Conservation (phyloP, 2,888 invertebrate genomes). For the Eupithecia abbreviata region DNA sequence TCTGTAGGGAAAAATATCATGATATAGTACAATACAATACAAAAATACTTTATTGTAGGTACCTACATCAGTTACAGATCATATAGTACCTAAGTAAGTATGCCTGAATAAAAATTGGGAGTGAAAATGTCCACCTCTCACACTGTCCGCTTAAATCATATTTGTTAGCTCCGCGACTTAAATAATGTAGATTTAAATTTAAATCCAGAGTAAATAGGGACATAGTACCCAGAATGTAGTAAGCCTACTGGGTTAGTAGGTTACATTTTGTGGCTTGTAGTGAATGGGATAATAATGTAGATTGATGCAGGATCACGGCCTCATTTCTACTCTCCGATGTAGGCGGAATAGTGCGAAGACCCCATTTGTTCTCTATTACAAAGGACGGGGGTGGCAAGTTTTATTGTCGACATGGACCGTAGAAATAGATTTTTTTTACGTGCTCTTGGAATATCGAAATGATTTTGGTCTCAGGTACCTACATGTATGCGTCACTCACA, state of each 20-base stretch:
- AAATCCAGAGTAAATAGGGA: neutral
- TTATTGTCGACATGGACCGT: neutral
- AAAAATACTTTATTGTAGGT: too few species aligned
- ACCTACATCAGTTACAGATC: too few species aligned
- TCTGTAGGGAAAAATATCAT: neutral
- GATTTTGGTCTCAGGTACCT: neutral
- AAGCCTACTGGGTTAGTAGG: neutral
- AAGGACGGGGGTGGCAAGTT: neutral
- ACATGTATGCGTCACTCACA: neutral
- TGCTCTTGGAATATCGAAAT: neutral
- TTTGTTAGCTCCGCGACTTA: neutral
- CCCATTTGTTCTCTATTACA: slow-evolving; percentile 3
- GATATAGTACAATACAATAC: too few species aligned
- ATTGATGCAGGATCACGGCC: slow-evolving; percentile 15
- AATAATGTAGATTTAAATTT: neutral
- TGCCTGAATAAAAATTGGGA: neutral
- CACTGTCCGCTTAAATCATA: neutral
- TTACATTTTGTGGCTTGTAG: neutral
- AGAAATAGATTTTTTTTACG: neutral
- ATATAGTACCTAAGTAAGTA: too few species aligned
- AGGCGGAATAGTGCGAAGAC: neutral
- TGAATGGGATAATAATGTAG: neutral
- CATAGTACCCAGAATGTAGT: neutral
- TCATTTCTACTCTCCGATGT: neutral
- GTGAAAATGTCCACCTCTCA: neutral